phyloP scores from a whole-genome alignment of 2,113 vertebrate species.

The Vanacampus margaritifer region DNA sequence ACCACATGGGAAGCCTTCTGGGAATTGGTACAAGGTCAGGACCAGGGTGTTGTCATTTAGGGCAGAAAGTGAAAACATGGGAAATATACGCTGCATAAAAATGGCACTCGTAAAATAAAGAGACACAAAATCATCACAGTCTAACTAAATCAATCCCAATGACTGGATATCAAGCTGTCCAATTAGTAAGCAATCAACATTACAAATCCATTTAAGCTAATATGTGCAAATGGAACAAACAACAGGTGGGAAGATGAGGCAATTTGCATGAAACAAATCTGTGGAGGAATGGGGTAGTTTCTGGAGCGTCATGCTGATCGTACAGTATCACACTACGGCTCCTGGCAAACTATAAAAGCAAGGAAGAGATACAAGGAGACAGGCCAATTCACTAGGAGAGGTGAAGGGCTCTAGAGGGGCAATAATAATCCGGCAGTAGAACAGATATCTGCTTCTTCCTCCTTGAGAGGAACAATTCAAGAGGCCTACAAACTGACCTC shows the following conservation, averaged over 20 bases:
- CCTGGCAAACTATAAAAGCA: neutral
- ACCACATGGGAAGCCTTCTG: neutral
- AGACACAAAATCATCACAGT: neutral
- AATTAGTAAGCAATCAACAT: neutral
- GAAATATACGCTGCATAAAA: neutral
- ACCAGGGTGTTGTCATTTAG: neutral
- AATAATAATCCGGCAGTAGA: neutral
- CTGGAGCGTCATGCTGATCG: neutral
- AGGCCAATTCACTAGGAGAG: neutral
- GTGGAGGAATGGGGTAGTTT: neutral
- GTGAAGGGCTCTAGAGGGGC: neutral
- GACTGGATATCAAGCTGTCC: neutral
- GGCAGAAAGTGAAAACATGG: neutral
- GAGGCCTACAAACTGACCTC: neutral
- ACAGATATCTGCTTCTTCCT: neutral
- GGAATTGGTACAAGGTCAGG: constrained; percentile 28
- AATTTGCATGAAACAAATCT: neutral
- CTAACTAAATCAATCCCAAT: neutral
- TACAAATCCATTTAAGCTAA: neutral
- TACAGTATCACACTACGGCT: neutral
- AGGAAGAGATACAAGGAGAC: neutral
- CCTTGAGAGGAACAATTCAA: constrained; percentile 1
- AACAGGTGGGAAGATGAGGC: neutral
- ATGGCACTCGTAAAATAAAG: neutral
- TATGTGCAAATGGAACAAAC: neutral